Evolutionary conservation across 2,888 invertebrate species (phyloP).

Genomic region (Syrphus vitripennis): DNA sequence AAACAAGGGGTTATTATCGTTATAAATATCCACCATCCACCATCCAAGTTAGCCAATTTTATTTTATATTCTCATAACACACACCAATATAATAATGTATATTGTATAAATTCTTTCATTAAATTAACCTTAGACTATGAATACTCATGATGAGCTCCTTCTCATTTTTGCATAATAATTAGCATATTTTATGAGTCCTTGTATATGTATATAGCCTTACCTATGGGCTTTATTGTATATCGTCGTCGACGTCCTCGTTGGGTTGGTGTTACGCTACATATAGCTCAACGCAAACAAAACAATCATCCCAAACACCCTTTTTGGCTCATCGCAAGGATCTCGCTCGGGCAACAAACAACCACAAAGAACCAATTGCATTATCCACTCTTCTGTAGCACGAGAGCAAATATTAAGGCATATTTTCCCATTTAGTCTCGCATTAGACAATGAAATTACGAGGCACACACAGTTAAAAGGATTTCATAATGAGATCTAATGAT

Average conservation of each 20-base stretch:
- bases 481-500: conserved; percentile 73
- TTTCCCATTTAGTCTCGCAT: conserved; percentile 64
- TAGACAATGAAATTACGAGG: conserved; percentile 66
- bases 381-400: conserved; percentile 42
- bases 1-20: not conserved
- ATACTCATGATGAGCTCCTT: conserved; percentile 50
- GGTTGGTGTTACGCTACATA: conserved; percentile 1
- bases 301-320: not conserved
- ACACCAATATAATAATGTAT: not conserved
- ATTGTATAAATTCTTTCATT: conserved; percentile 40
- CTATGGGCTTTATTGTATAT: conserved; percentile 34
- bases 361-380: conserved; percentile 60
- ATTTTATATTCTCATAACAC: not conserved
- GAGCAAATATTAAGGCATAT: conserved; percentile 63
- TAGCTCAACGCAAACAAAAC: not conserved
- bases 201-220: not conserved
- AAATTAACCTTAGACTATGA: conserved; percentile 49
- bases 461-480: conserved; percentile 68
- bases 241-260: not conserved
- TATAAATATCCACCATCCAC: no score
- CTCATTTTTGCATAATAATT: conserved; percentile 57
- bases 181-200: conserved; percentile 53
- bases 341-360: conserved; percentile 57
- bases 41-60: conserved; percentile 3
- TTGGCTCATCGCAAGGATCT: conserved; percentile 11